Evolutionary conservation across 1,140 invertebrate genomes (phyloP).

Genomic region (Aricia agestis): DNA sequence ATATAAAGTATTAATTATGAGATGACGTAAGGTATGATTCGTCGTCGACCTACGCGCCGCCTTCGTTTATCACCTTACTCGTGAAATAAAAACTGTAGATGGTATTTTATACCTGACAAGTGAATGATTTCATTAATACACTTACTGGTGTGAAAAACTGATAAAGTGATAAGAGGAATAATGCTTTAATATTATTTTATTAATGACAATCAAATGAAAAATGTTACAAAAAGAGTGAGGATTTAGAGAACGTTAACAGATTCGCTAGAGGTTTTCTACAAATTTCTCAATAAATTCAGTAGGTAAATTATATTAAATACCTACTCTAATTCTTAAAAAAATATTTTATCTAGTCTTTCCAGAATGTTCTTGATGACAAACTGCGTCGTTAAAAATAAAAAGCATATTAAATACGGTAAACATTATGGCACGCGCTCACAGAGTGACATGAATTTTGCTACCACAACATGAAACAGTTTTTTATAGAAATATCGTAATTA

Average conservation of each 20-base stretch:
- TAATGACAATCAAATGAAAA: no score
- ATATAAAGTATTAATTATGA: slow-evolving; percentile 6
- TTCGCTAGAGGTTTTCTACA: no score
- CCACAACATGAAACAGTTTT: no score
- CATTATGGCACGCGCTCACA: background rate
- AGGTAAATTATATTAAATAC: no score
- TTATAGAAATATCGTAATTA: no score
- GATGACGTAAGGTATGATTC: slow-evolving; percentile 9
- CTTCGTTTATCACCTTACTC: slow-evolving; percentile 4
- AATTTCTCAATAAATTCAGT: no score
- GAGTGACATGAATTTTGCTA: background rate
- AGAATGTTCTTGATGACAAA: background rate
- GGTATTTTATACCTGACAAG: background rate
- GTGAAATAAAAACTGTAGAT: slow-evolving; percentile 3
- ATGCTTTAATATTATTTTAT: no score
- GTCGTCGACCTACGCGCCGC: background rate
- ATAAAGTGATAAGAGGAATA: background rate
- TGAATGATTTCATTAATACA: background rate
- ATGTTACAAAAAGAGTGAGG: no score
- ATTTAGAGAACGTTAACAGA: no score
- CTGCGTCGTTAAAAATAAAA: background rate
- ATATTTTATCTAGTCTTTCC: background rate
- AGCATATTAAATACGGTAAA: background rate
- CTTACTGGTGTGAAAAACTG: background rate
- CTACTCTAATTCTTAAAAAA: no score